Evolutionary conservation across 2,113 vertebrate species (phyloP).

Genomic region (Rana temporaria): DNA sequence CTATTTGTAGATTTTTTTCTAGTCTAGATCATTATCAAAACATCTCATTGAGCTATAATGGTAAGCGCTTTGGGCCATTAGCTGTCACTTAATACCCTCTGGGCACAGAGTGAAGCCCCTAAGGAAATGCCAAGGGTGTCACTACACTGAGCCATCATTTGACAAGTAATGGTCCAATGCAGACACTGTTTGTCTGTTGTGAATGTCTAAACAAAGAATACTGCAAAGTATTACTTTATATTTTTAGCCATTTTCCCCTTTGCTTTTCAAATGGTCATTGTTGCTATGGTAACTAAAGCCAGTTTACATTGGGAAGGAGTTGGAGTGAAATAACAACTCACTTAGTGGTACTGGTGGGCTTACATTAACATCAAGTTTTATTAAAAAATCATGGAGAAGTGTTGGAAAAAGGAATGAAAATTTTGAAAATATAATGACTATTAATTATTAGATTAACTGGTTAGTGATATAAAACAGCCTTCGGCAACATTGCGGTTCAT

Average conservation of each 20-base stretch:
- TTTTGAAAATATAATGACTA: too few species aligned
- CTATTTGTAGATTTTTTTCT: conserved; percentile 38
- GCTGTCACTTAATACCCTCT: conserved; percentile 54
- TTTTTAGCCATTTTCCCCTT: conserved; percentile 25
- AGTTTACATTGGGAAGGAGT: conserved; percentile 32
- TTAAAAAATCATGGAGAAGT: background rate
- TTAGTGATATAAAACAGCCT: too few species aligned
- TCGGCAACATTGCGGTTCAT: too few species aligned
- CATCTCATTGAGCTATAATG: conserved; percentile 54
- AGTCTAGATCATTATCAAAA: conserved; percentile 46
- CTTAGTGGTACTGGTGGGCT: conserved; percentile 18
- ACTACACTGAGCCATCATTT: conserved; percentile 52
- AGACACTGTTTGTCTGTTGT: conserved; percentile 38
- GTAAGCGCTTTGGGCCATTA: conserved; percentile 47
- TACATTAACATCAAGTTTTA: background rate
- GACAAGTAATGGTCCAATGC: conserved; percentile 49
- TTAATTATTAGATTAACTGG: too few species aligned
- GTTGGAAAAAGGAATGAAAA: background rate
- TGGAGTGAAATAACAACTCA: conserved; percentile 31
- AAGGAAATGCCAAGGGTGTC: conserved; percentile 55
- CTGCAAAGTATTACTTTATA: conserved; percentile 45
- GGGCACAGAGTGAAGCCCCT: conserved; percentile 52
- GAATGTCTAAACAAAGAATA: conserved; percentile 42
- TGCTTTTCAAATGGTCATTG: conserved; percentile 5
- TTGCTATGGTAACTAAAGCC: conserved; percentile 39